A percentile compares a stretch with the other conserved stretches of the same genome.
Conservation (phyloP, 2,113 vertebrate genomes). For the Zosterops pallidus region DNA sequence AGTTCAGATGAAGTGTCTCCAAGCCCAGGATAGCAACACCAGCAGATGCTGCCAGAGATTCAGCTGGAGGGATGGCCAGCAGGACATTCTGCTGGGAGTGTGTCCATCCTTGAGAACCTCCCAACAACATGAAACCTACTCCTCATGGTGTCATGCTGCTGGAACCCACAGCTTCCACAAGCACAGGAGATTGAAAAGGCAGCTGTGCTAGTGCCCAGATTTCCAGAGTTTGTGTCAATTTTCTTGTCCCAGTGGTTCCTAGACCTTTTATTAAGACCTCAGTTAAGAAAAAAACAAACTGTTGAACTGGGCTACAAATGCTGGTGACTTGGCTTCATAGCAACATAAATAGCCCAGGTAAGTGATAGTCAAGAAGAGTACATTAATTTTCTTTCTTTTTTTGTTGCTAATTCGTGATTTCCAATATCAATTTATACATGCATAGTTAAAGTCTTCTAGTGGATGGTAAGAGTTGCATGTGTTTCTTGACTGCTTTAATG, state of each 20-base stretch:
- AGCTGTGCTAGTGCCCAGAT: not conserved
- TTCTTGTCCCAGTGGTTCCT: not conserved
- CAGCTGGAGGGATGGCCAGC: not conserved
- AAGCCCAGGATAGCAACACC: not conserved
- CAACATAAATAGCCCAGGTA: not conserved
- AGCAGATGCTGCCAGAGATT: not conserved
- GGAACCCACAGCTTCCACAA: not conserved
- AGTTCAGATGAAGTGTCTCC: not conserved
- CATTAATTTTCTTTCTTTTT: not conserved
- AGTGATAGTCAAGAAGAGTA: not conserved
- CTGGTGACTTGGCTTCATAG: not conserved
- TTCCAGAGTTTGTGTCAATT: not conserved
- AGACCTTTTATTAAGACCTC: slow-evolving; percentile 27
- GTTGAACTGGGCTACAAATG: not conserved
- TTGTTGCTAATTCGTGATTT: slow-evolving; percentile 13
- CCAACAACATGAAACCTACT: accelerated
- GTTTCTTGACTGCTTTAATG: not conserved
- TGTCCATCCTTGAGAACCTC: accelerated
- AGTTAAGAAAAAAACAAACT: not conserved
- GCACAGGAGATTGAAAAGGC: not conserved
- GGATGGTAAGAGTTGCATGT: slow-evolving; percentile 14
- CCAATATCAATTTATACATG: slow-evolving; percentile 60
- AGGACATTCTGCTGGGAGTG: accelerated
- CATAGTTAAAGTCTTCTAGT: slow-evolving; percentile 50
- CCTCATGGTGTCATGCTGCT: accelerated